A percentile compares a stretch with the other conserved stretches of the same genome.
Conservation (phyloP, 2,113 vertebrate species). For the Verasper variegatus region DNA sequence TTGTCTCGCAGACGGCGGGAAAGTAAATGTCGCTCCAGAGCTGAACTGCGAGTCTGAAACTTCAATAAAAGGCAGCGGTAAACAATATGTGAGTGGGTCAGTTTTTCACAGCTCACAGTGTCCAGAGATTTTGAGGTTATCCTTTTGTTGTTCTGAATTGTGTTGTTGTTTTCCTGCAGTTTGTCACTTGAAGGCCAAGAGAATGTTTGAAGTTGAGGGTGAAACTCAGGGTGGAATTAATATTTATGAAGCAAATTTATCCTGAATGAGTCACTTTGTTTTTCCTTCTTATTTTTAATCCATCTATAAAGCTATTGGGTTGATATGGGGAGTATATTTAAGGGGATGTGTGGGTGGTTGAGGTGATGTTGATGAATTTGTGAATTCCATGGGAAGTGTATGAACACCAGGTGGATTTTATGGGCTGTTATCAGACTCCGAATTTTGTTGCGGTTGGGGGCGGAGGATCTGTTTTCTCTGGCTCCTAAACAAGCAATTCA, state of each 20-base stretch:
- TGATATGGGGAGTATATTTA: not conserved
- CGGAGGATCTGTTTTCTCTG: slow-evolving; percentile 13
- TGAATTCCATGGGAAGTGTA: slow-evolving; percentile 20
- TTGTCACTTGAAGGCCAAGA: not conserved
- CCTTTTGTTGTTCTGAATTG: not conserved
- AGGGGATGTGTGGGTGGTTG: not conserved
- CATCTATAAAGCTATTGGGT: not conserved
- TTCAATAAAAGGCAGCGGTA: slow-evolving; percentile 38
- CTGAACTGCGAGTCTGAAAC: slow-evolving; percentile 19
- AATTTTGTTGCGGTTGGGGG: not conserved
- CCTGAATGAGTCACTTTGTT: not conserved
- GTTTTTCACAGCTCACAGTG: slow-evolving; percentile 20
- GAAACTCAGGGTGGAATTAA: slow-evolving; percentile 31
- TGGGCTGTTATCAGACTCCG: slow-evolving; percentile 26
- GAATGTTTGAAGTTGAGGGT: slow-evolving; percentile 29
- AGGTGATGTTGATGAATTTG: slow-evolving; percentile 1
- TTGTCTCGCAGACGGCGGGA: slow-evolving; percentile 21
- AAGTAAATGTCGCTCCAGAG: slow-evolving; percentile 34
- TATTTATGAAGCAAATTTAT: slow-evolving; percentile 41
- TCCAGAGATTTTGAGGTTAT: slow-evolving; percentile 31
- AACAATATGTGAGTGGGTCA: slow-evolving; percentile 36
- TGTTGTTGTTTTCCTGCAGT: slow-evolving; percentile 27
- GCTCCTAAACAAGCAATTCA: slow-evolving; percentile 29
- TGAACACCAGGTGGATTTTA: slow-evolving; percentile 13
- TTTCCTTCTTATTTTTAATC: not conserved